Percentiles rank a stretch among this genome's conserved stretches.
Conservation (phyloP, 2,888 invertebrate genomes). For the Parnassius mnemosyne region DNA sequence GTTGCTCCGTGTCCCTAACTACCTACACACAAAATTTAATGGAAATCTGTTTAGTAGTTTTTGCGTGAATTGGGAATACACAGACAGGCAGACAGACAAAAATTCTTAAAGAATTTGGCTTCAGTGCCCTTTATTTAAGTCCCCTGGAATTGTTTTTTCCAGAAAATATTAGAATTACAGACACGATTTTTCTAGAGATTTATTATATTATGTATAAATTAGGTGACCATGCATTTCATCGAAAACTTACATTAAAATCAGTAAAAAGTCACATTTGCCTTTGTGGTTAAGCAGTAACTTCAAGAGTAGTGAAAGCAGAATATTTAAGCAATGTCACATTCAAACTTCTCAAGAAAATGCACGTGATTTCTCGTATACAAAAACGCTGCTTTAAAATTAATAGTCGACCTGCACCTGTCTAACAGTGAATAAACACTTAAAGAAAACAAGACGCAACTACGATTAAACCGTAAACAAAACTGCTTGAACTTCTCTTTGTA, state of each 20-base stretch:
- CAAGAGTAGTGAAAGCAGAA: slow-evolving; percentile 21
- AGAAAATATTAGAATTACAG: too few relatives aligned
- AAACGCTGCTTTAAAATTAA: slow-evolving; percentile 38
- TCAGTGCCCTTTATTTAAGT: too few relatives aligned
- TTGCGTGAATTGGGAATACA: too few relatives aligned
- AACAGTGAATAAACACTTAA: slow-evolving; percentile 43
- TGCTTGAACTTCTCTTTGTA: slow-evolving; percentile 65
- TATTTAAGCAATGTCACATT: slow-evolving; percentile 26
- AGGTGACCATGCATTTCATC: slow-evolving; percentile 2
- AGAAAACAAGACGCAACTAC: slow-evolving; percentile 54
- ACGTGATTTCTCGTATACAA: slow-evolving; percentile 28
- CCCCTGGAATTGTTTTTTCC: too few relatives aligned
- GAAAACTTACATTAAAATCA: slow-evolving; percentile 21
- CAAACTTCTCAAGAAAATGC: slow-evolving; percentile 26
- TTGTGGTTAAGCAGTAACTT: slow-evolving; percentile 17
- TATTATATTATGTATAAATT: too few relatives aligned
- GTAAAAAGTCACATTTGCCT: slow-evolving; percentile 19
- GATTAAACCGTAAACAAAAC: slow-evolving; percentile 67
- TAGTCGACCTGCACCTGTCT: slow-evolving; percentile 40
- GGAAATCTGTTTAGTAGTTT: too few relatives aligned
- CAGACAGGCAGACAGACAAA: too few relatives aligned
- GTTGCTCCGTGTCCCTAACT: too few relatives aligned
- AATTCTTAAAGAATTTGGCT: too few relatives aligned
- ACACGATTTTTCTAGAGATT: too few relatives aligned
- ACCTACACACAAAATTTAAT: too few relatives aligned